These are phyloP conservation scores for Teleogryllus oceanicus DNA, from an alignment of 2,888 invertebrate species.

Conservation along the genomic window DNA sequence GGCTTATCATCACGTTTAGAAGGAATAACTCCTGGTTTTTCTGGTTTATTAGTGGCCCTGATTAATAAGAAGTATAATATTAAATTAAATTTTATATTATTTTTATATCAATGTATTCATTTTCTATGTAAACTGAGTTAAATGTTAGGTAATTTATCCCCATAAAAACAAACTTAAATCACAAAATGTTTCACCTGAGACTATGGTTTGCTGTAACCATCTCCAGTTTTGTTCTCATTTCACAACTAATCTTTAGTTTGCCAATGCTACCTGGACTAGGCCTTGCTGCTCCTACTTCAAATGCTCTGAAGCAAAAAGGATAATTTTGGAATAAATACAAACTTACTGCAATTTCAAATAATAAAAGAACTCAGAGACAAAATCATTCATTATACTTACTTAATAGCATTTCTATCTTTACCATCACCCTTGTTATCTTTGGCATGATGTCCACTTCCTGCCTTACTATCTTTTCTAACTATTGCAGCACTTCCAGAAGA, in stretches of 20 bases:
- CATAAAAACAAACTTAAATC: neutral
- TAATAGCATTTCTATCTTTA: slow-evolving; percentile 47
- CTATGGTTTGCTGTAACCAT: slow-evolving; percentile 86
- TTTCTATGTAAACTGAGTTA: neutral
- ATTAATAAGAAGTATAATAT: neutral
- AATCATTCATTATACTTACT: slow-evolving; percentile 40
- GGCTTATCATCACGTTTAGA: slow-evolving; percentile 39
- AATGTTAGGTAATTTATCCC: neutral
- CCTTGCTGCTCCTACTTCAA: slow-evolving; percentile 57
- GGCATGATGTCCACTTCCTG: neutral
- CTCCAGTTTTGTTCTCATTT: slow-evolving; percentile 86
- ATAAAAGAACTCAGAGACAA: too few species aligned
- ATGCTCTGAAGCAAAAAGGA: slow-evolving; percentile 50
- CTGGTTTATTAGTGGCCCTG: slow-evolving; percentile 64
- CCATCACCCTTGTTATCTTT: slow-evolving; percentile 40
- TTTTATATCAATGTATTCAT: neutral
- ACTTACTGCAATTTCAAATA: too few species aligned
- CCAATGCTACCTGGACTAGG: slow-evolving; percentile 80
- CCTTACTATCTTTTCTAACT: slow-evolving; percentile 34
- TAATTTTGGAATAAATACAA: too few species aligned
- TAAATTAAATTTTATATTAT: neutral
- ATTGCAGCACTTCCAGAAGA: slow-evolving; percentile 26
- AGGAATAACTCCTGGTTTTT: slow-evolving; percentile 44
- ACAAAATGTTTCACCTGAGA: slow-evolving; percentile 54
- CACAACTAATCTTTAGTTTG: slow-evolving; percentile 83